Evolutionary conservation across 2,888 invertebrate species (phyloP), one percentile per base, ranked within the genome.

Genomic region (Timema cristinae): DNA sequence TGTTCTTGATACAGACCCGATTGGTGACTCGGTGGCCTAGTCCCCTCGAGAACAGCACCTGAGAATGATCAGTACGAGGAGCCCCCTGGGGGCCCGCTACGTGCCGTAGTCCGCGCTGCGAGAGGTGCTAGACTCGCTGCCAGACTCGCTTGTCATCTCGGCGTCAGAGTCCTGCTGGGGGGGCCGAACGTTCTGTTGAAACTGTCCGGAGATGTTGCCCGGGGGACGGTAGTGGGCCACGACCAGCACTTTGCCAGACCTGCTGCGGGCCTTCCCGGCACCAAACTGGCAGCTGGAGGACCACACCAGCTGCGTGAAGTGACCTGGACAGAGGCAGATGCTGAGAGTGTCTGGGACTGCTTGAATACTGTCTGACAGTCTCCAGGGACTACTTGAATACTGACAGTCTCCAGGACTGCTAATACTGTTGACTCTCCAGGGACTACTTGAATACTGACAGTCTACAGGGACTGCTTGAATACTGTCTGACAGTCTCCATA

Each of bases 221-320:
- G 92, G 89, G 0, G 94, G 94, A 56, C 89, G 87, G 81, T 94
- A 95, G 82, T 92, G 92, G 15, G 92, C 93, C 0, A 94, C 94
- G 0, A 94, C 93, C 75, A 93, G 90, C 66, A 92, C 86, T 79
- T 92, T 92, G 13, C 93, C 93, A 15, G 90, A 90, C 63, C 90
- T 84, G 51, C 91, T 91, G 69, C 89, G 86, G 0, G 93, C 93
- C 79, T 92, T 92, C 8, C 93, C 94, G 1, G 94, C 88, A 5
- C 95, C 94, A 79, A 94, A 89, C 80, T 89, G 88, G 66, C 88
- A 86, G 4, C 91, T 92, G 67, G 86, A 86, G 54, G 88, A 87
- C 94, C 95, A 95, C 48, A 94, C 91, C 81, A 95, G 85, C 83
- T 94, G 94, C 0, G 93, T 93, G 82, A 94, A 94, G 81, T 94